phyloP scores from a whole-genome alignment of 2,113 vertebrate genomes.

The Pituophis catenifer region DNA sequence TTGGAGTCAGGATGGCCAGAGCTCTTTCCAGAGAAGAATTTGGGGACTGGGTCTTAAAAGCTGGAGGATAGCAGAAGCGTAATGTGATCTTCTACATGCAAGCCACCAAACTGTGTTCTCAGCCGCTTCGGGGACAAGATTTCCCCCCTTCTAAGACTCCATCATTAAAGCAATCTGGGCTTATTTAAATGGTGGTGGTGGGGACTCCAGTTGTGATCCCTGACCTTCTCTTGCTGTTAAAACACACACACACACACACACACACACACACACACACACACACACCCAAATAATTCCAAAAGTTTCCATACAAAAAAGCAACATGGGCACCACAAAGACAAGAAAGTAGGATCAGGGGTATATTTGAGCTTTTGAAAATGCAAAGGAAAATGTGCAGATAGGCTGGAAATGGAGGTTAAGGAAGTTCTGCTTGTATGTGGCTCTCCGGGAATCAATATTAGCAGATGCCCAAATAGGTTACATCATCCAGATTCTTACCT shows the following conservation, averaged over 20 bases:
- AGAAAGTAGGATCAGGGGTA: not conserved
- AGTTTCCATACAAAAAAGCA: not conserved
- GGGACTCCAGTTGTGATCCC: not conserved
- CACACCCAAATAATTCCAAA: not conserved
- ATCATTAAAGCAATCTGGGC: not conserved
- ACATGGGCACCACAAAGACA: not conserved
- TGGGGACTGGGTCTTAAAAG: not conserved
- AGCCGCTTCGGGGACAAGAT: not conserved
- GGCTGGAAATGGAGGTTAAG: too few relatives aligned
- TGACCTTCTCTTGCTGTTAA: not conserved
- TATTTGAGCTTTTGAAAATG: not conserved
- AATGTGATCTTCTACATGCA: not conserved
- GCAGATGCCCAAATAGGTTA: not conserved
- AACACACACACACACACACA: not conserved
- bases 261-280: too few relatives aligned
- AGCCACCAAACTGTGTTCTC: not conserved
- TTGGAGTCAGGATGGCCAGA: conserved; percentile 26
- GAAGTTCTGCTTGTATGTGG: not conserved
- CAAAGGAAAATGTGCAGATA: not conserved
- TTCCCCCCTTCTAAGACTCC: not conserved
- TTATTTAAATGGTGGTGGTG: not conserved
- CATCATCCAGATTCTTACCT: not conserved
- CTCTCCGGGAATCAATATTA: not conserved
- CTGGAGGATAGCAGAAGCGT: not conserved
- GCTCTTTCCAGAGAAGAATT: conserved; percentile 15